phyloP scores from a whole-genome alignment of 2,888 invertebrate genomes.

The Girardia tigrina region DNA sequence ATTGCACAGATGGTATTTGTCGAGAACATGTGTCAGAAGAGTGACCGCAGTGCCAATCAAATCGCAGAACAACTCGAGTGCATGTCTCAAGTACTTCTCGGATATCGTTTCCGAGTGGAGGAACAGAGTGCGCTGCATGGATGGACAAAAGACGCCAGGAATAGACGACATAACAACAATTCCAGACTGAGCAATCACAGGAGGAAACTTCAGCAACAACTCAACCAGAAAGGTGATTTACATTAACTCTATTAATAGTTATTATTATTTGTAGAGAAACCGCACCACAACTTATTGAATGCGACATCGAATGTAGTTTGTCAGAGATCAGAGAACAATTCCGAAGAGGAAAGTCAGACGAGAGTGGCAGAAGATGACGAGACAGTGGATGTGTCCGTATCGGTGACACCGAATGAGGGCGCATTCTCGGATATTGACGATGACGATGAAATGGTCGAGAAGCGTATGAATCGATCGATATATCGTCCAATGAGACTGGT shows the following conservation, averaged over 20 bases:
- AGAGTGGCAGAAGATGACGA: background rate
- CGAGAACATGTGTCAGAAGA: background rate
- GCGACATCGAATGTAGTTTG: background rate
- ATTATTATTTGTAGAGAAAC: no score
- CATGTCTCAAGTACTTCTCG: background rate
- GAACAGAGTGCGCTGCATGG: background rate
- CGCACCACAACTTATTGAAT: no score
- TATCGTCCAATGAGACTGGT: background rate
- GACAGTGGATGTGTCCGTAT: background rate
- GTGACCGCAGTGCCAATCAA: background rate
- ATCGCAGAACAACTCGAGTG: background rate
- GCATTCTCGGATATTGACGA: background rate
- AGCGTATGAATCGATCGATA: background rate
- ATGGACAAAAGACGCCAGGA: background rate
- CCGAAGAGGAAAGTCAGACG: background rate
- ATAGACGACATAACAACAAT: background rate
- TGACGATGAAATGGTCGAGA: background rate
- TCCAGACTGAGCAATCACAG: no score
- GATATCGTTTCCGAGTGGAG: background rate
- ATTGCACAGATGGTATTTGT: constrained; percentile 5
- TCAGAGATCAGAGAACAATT: background rate
- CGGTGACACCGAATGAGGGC: background rate
- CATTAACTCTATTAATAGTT: background rate
- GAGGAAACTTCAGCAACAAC: background rate
- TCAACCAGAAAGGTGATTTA: background rate